phyloP scores from a whole-genome alignment of 2,113 vertebrate genomes.

The Hemiprocne comata region DNA sequence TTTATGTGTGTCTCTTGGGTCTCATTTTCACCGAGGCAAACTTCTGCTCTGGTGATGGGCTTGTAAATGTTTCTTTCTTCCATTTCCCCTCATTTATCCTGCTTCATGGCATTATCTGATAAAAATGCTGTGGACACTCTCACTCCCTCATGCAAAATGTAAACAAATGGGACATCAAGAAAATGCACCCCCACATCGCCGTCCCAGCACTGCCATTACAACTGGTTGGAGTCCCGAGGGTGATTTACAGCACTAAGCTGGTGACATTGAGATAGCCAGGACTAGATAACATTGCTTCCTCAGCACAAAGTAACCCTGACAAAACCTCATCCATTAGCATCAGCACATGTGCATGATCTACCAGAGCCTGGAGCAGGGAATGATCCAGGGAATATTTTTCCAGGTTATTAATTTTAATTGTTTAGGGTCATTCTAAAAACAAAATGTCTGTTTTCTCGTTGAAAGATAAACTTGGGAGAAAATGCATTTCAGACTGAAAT shows the following conservation, averaged over 20 bases:
- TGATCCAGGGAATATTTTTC: background rate
- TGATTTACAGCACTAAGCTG: background rate
- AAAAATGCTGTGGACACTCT: background rate
- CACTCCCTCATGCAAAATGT: background rate
- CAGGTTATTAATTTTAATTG: background rate
- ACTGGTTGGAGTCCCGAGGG: background rate
- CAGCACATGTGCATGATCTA: background rate
- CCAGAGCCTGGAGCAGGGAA: background rate
- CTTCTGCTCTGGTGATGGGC: background rate
- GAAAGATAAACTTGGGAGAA: background rate
- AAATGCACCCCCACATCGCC: background rate
- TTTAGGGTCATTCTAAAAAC: background rate
- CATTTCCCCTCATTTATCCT: constrained; percentile 1
- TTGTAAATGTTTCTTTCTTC: background rate
- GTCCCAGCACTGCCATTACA: background rate
- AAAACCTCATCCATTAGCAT: background rate
- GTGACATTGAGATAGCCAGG: background rate
- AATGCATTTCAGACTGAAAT: background rate
- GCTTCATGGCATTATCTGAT: background rate
- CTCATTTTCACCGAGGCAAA: constrained; percentile 9
- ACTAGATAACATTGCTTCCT: background rate
- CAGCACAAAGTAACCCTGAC: background rate
- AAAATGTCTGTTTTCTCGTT: background rate
- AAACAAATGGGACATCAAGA: background rate
- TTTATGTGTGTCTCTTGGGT: background rate